Evolutionary conservation across 2,113 vertebrate genomes (phyloP), one percentile per base, ranked within the genome.

Genomic region (Siniperca chuatsi): DNA sequence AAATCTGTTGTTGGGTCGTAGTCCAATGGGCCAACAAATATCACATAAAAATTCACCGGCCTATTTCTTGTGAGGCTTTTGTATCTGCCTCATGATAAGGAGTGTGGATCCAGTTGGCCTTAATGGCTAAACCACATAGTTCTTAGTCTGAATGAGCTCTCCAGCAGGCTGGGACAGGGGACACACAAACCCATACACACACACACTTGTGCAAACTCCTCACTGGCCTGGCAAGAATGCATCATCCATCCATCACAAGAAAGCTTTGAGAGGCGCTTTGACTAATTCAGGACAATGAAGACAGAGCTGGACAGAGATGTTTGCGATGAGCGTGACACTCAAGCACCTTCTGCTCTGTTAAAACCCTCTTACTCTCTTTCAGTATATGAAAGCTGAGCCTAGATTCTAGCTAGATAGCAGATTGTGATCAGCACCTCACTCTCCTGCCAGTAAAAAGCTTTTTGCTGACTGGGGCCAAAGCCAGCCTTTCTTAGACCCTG

Each of bases 361-460:
- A 92, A 90, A 69, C 80, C 85, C 77, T 79, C 89, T 89, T 88
- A 92, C 92, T 90, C 85, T 82, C 75, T 79, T 88, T 90, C 85
- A 94, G 48, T 88, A 81, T 94, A 92, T 93, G 90, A 92, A 93
- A 92, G 90, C 90, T 69, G 92, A 90, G 88, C 90, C 82, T 81
- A 94, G 94, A 95, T 94, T 91, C 25, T 71, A 60, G 82, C 89
- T 77, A 87, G 92, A 94, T 95, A 94, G 90, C 91, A 95, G 93
- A 92, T 95, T 95, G 89, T 74, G 88, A 91, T 94, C 93, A 78
- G 94, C 90, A 87, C 85, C 78, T 93, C 88, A 68, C 84, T 93
- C 90, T 91, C 85, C 86, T 94, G 93, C 91, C 94, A 96, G 91
- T 86, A 94, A 95, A 94, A 95, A 95, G 93, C 93, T 96, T 94